phyloP scores from a whole-genome alignment of 1,140 invertebrate genomes.

The Dreissena rostriformis region DNA sequence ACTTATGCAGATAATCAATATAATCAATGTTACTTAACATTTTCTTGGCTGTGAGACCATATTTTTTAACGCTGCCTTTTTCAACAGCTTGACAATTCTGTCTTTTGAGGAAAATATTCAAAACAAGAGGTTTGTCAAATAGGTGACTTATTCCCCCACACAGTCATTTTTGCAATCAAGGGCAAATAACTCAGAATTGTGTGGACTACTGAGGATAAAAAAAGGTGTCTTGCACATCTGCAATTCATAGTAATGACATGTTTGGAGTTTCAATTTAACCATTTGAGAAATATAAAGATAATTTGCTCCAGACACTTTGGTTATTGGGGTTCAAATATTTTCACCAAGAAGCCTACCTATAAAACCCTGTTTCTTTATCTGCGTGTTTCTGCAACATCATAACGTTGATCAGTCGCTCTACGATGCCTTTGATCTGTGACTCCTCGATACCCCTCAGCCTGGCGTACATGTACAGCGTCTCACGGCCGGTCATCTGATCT shows the following conservation, averaged over 20 bases:
- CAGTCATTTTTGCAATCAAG: no score
- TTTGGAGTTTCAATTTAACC: neutral
- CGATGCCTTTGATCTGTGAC: conserved; percentile 76
- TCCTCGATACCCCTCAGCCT: conserved; percentile 86
- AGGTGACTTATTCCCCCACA: neutral
- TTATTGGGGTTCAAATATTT: no score
- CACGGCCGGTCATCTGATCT: conserved; percentile 82
- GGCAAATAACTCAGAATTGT: no score
- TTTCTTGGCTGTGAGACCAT: neutral
- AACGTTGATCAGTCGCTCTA: conserved; percentile 73
- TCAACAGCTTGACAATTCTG: neutral
- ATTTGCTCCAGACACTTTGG: neutral
- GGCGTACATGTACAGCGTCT: conserved; percentile 89
- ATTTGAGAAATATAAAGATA: neutral
- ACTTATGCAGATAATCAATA: neutral
- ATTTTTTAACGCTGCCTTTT: neutral
- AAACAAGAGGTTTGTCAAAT: no score
- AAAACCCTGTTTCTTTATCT: conserved; percentile 69
- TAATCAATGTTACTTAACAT: neutral
- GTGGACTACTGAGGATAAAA: no score
- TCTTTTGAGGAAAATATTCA: neutral
- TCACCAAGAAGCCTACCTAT: conserved; percentile 66
- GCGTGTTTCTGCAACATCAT: conserved; percentile 74
- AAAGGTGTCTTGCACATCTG: neutral
- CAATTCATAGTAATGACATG: neutral